Evolutionary conservation across 2,888 invertebrate genomes (phyloP).

Genomic region (Rotaria macrura): DNA sequence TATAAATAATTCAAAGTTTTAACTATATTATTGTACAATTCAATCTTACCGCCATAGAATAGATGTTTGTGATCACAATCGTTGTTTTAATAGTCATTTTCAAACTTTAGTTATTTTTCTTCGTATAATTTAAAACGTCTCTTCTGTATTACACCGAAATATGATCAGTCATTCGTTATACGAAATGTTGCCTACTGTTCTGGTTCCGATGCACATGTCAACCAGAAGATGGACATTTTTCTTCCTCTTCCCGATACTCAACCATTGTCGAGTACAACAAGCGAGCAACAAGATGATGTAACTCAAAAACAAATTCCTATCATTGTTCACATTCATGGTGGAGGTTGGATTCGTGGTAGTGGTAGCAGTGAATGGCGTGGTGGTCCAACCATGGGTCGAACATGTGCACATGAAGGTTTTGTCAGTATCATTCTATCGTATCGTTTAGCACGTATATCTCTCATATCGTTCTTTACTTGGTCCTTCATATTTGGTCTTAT

Average conservation of each 20-base stretch:
- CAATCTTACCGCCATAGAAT: too few relatives aligned
- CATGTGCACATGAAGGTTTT: not conserved
- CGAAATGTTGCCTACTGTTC: not conserved
- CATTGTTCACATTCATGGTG: not conserved
- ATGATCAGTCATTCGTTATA: not conserved
- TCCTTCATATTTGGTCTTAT: not conserved
- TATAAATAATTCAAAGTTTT: too few relatives aligned
- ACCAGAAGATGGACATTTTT: not conserved
- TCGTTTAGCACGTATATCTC: not conserved
- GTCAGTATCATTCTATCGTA: not conserved
- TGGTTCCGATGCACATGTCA: not conserved
- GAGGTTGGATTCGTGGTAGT: not conserved
- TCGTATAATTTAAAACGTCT: not conserved
- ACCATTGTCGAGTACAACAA: too few relatives aligned
- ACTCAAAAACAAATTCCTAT: not conserved
- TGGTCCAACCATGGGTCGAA: not conserved
- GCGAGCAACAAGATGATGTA: not conserved
- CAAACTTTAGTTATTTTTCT: too few relatives aligned
- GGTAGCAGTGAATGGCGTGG: not conserved
- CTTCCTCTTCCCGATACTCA: not conserved
- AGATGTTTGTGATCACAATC: too few relatives aligned
- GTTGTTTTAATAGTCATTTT: too few relatives aligned
- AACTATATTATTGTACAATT: too few relatives aligned
- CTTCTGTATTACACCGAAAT: not conserved
- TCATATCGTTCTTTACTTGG: not conserved